A percentile compares a stretch with the other conserved stretches of the same genome.
These are phyloP conservation scores for Nestor notabilis DNA, from an alignment of 2,113 vertebrate genomes.

Conservation along the genomic window DNA sequence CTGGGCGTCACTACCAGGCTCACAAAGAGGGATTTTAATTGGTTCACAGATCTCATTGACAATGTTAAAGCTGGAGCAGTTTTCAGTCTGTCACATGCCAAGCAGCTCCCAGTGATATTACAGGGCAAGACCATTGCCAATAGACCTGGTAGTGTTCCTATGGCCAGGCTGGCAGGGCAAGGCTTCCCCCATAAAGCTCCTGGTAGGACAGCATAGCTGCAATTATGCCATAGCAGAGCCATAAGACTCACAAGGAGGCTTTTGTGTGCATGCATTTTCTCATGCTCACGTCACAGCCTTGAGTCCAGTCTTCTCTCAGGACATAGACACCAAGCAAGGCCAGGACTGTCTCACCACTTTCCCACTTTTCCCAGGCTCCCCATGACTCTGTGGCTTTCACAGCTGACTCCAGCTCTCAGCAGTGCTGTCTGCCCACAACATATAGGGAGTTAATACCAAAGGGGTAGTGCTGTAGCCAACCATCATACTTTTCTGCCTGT, in stretches of 20 bases:
- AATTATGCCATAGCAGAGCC: neutral
- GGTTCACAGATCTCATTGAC: neutral
- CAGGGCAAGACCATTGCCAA: neutral
- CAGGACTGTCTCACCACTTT: neutral
- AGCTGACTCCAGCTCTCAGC: neutral
- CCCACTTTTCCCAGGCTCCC: neutral
- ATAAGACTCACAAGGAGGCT: neutral
- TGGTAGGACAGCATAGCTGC: neutral
- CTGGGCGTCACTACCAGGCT: neutral
- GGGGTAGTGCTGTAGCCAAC: neutral
- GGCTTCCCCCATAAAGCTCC: neutral
- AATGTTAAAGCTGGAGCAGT: neutral
- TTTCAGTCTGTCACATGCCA: neutral
- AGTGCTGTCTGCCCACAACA: neutral
- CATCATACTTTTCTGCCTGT: neutral
- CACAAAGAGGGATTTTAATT: neutral
- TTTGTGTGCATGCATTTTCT: neutral
- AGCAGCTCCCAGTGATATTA: neutral
- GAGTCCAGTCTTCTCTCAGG: neutral
- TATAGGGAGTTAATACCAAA: neutral
- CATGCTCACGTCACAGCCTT: neutral
- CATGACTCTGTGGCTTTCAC: neutral
- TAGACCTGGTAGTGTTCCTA: neutral
- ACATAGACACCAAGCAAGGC: neutral
- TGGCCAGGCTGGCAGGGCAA: neutral